Evolutionary conservation across 2,888 invertebrate species (phyloP).

Genomic region (Charanyca ferruginea): DNA sequence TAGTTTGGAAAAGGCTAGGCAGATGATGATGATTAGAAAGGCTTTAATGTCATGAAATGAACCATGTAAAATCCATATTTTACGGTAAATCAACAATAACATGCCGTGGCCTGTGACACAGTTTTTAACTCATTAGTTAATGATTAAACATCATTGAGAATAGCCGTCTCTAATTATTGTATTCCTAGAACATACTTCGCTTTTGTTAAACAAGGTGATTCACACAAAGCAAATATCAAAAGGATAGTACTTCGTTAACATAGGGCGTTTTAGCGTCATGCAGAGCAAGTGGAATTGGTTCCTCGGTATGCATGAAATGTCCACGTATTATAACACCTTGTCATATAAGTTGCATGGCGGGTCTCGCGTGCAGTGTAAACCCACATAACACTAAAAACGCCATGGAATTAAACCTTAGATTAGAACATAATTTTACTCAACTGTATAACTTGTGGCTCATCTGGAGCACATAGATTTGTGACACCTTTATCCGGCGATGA

Average conservation of each 20-base stretch:
- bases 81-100: conserved; percentile 17
- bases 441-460: conserved; percentile 95
- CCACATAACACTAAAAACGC: neutral
- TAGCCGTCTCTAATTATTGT: conserved; percentile 15
- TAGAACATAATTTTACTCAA: conserved; percentile 77
- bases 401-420: neutral
- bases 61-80: conserved; percentile 15
- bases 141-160: too few species aligned
- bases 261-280: neutral
- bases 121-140: conserved; percentile 25
- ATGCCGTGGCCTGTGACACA: conserved; percentile 2
- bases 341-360: too few species aligned
- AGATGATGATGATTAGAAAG: too few species aligned
- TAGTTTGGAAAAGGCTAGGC: too few species aligned
- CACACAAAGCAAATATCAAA: conserved; percentile 1
- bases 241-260: neutral
- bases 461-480: conserved; percentile 90
- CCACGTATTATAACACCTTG: too few species aligned
- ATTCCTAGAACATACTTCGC: neutral
- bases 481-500: conserved; percentile 93
- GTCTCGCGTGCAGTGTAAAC: too few species aligned
- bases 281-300: neutral
- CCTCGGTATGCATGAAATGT: too few species aligned
- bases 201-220: conserved; percentile 15
- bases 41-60: neutral